These are phyloP conservation scores for Dasysyrphus tricinctus DNA, from an alignment of 2,888 invertebrate species.

Conservation along the genomic window DNA sequence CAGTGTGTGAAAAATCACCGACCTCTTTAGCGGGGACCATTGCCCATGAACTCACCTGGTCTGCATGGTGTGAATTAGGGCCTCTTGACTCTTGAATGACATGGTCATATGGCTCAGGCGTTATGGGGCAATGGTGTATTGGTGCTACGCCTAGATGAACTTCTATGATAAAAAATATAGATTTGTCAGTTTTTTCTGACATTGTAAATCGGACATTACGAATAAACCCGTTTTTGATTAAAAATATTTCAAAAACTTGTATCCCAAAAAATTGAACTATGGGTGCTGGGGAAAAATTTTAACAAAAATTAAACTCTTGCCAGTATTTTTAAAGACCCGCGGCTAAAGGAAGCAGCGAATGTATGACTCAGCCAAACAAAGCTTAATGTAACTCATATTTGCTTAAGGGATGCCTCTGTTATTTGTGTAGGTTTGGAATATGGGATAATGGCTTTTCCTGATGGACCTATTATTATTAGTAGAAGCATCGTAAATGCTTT, in stretches of 20 bases:
- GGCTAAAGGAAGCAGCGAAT: background rate
- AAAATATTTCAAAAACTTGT: background rate
- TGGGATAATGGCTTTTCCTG: slow-evolving; percentile 63
- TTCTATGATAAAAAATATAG: background rate
- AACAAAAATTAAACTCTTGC: background rate
- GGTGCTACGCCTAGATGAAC: background rate
- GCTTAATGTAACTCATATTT: slow-evolving; percentile 47
- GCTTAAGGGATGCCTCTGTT: slow-evolving; percentile 49
- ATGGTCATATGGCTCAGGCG: background rate
- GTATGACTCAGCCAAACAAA: slow-evolving; percentile 1
- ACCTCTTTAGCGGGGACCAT: background rate
- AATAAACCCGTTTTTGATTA: background rate
- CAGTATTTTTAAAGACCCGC: background rate
- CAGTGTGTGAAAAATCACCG: background rate
- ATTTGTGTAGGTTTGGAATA: background rate
- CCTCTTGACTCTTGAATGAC: background rate
- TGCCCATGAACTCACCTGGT: background rate
- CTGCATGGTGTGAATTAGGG: background rate
- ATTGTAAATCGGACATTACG: too few species aligned
- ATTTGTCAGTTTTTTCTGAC: background rate
- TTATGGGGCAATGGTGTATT: background rate
- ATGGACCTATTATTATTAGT: slow-evolving; percentile 62
- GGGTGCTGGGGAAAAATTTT: background rate
- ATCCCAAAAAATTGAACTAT: background rate
- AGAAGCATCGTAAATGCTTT: slow-evolving; percentile 55